phyloP scores from a whole-genome alignment of 2,797 vertebrate species.

The Hozukius guyotensis region DNA sequence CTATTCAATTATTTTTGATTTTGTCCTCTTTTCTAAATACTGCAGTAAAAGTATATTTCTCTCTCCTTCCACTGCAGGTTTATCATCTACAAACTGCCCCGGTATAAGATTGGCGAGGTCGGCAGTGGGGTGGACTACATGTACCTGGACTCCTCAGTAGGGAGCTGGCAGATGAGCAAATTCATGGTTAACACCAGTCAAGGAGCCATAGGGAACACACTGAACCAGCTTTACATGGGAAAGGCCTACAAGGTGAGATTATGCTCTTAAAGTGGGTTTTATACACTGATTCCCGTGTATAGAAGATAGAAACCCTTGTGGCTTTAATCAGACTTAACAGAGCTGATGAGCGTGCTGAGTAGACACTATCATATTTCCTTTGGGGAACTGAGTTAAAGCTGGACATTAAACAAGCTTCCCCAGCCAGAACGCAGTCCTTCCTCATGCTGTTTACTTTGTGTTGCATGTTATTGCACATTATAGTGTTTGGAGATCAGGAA shows the following conservation, averaged over 20 bases:
- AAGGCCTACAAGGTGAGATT: slow-evolving; percentile 80
- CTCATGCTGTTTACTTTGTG: background rate
- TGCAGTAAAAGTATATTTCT: background rate
- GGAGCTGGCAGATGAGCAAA: slow-evolving; percentile 84
- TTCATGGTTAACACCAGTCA: slow-evolving; percentile 85
- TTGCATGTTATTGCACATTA: background rate
- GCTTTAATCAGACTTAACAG: background rate
- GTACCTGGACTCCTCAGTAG: slow-evolving; percentile 87
- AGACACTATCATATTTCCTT: background rate
- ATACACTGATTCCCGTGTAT: background rate
- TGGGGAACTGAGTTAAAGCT: background rate
- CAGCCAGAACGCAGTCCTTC: background rate
- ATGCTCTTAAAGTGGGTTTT: background rate
- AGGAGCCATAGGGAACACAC: slow-evolving; percentile 84
- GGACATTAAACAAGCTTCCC: background rate
- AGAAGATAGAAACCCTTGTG: background rate
- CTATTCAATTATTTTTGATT: background rate
- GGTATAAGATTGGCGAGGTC: slow-evolving; percentile 66
- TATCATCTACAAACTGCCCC: slow-evolving; percentile 91
- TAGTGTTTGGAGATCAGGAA: rapidly evolving
- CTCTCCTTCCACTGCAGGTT: slow-evolving; percentile 82
- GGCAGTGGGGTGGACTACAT: slow-evolving; percentile 89
- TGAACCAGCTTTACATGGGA: slow-evolving; percentile 86
- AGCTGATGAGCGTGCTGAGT: background rate
- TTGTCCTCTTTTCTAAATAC: background rate